Percentiles rank a stretch among this genome's conserved stretches.
Conservation (phyloP, 2,797 vertebrate genomes). For the Labroides dimidiatus region DNA sequence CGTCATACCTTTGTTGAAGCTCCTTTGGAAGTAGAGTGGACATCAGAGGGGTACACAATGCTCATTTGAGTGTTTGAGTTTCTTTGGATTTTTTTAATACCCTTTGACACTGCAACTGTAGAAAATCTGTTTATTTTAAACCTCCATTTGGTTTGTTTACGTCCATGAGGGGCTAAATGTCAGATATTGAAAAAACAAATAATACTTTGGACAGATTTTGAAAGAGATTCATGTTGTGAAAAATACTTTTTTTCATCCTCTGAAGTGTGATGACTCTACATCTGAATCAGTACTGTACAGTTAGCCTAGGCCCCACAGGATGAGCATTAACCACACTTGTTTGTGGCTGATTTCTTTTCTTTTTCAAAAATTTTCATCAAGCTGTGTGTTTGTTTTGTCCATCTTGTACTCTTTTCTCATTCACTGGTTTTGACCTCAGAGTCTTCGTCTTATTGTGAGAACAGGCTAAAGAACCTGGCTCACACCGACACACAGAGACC, state of each 20-base stretch:
- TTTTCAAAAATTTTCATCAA: background rate
- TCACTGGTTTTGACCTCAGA: slow-evolving; percentile 3
- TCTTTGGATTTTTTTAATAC: background rate
- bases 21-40: background rate
- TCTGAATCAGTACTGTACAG: background rate
- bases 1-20: background rate
- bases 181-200: background rate
- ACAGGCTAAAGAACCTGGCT: slow-evolving; percentile 29
- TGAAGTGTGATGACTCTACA: background rate
- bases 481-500: slow-evolving; percentile 35
- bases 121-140: background rate
- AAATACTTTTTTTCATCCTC: background rate
- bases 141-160: too few species aligned
- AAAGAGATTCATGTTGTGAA: background rate
- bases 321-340: background rate
- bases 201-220: too few species aligned
- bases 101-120: background rate
- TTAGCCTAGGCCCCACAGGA: background rate
- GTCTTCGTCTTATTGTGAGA: slow-evolving; percentile 10
- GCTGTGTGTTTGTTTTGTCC: background rate
- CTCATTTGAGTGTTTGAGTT: background rate
- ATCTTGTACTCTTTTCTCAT: background rate
- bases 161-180: background rate
- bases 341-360: background rate
- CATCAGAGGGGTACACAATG: background rate